Percentiles rank a stretch among this genome's conserved stretches.
phyloP scores from a whole-genome alignment of 2,113 vertebrate species.

The Neolamprologus hecqui region DNA sequence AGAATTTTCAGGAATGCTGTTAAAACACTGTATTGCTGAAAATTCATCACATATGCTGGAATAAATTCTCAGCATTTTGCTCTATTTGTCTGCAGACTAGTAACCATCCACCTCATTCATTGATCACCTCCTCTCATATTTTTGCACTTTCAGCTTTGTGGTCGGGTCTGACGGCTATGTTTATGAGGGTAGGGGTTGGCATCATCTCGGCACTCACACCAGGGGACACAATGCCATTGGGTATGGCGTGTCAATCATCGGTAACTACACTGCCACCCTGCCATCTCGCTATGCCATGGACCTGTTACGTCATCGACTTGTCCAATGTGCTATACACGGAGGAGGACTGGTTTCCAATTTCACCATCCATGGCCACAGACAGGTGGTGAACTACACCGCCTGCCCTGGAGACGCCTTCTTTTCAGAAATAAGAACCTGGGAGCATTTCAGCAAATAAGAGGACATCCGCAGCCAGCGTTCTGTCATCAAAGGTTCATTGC shows the following conservation, averaged over 20 bases:
- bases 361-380: constrained; percentile 78
- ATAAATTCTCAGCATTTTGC: neutral
- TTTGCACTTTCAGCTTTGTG: constrained; percentile 74
- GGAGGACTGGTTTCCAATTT: constrained; percentile 66
- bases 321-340: constrained; percentile 64
- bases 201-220: constrained; percentile 79
- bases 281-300: constrained; percentile 57
- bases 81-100: neutral
- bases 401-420: constrained; percentile 82
- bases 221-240: constrained; percentile 74
- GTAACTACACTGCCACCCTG: constrained; percentile 73
- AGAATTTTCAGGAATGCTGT: neutral
- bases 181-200: constrained; percentile 88
- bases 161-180: constrained; percentile 85
- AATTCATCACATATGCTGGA: neutral
- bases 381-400: constrained; percentile 68
- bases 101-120: neutral
- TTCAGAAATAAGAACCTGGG: constrained; percentile 76
- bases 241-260: constrained; percentile 81
- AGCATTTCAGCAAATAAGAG: constrained; percentile 64
- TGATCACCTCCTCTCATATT: neutral
- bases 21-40: neutral
- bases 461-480: neutral
- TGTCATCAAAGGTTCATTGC: constrained; percentile 22
- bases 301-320: constrained; percentile 66